Evolutionary conservation across 2,888 invertebrate genomes (phyloP), one percentile per base, ranked within the genome.

Genomic region (Rutpela maculata): DNA sequence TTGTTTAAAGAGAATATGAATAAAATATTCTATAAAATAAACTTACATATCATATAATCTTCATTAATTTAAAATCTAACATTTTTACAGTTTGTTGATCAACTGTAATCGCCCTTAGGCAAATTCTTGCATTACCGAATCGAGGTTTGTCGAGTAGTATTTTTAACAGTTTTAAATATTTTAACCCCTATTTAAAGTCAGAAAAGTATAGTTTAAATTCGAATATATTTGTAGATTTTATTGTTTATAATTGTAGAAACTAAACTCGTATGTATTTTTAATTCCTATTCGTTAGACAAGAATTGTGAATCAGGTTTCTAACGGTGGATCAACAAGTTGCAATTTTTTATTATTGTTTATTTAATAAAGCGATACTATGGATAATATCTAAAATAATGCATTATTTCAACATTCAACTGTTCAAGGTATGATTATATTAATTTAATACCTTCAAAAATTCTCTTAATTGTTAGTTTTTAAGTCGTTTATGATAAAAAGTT

Each of bases 321-420:
- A 65, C 63, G 62, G 59, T 63, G 62, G 65, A 73, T 74, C 74
- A 74, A 74, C 74, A 74, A 74, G 74, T 74, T 59, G 74, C 55
- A 17, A 55, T 74, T 57, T 74, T 74, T 74, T 66, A 55, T 26
- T 35, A 38, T 74, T 60, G 60, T 62, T 62, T 71, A 38, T 55
- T 18, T 68, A 26, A 56, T 26, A 56, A 17, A 19, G 15, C 4
- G 9, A 6, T 26, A 6, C 60, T 38, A 31, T 35, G 57, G 26
- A 43, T 38, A 15, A 38, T 9, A 35, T 35, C 22, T 38, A 17
- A 43, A 60, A 57, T 38, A 43, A 60, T 69, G 38, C 12, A 35
- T 60, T 22, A 31, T 18, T 22, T 9, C 6, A 19, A 60, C 17
- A 17, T 60, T 59, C 55, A 31, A 31, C 26, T 50, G 17, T 60